Base-by-base conservation (phyloP, 1,140 invertebrate genomes). In the Bombus turneri region DNA sequence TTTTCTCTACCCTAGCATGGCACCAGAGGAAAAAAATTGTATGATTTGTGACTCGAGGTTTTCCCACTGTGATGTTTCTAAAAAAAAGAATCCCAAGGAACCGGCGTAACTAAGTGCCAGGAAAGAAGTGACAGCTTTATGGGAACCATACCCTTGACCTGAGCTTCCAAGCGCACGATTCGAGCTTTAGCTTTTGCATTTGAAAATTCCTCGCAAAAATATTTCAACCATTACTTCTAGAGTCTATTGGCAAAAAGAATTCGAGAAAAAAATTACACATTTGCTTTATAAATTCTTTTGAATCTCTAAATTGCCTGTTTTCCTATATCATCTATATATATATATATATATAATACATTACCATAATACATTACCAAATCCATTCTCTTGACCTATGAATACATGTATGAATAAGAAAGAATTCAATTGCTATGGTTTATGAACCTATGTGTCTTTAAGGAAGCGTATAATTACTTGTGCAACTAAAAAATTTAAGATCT, bases 101-200 rank as follows among this genome's bases (percentile, higher is more conserved):
- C 76, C 83, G n/a, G 37, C 76, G 68, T 77, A 79, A 72, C 83
- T 69, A 57, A 84, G 76, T 80, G 53, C 64, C 83, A 80, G 83
- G 76, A 80, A 84, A 79, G 83, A 84, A 79, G 76, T 80, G 83
- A 84, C 83, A 84, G 76, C 76, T 84, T 84, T 84, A 84, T 84
- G 83, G 76, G 83, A 79, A 84, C 83, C 83, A 84, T 72, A 84
- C 76, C 83, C 83, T 84, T 84, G 83, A 84, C 83, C 83, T 28
- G 53, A 79, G 83, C 66, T 62, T 59, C 76, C 53, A 69, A 84
- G 83, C 83, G 39, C 18, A 71, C 81, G 13, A 66, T 47, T 1
- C 81, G 0, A 69, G 34, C n/a, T n/a, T n/a, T 12, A 6, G 64
- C 37, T 59, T 43, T 37, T 47, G 73, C 15, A 41, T 66, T 68